A percentile compares a stretch with the other conserved stretches of the same genome.
Evolutionary conservation across 2,888 invertebrate genomes (phyloP).

Genomic region (Baccha elongata): DNA sequence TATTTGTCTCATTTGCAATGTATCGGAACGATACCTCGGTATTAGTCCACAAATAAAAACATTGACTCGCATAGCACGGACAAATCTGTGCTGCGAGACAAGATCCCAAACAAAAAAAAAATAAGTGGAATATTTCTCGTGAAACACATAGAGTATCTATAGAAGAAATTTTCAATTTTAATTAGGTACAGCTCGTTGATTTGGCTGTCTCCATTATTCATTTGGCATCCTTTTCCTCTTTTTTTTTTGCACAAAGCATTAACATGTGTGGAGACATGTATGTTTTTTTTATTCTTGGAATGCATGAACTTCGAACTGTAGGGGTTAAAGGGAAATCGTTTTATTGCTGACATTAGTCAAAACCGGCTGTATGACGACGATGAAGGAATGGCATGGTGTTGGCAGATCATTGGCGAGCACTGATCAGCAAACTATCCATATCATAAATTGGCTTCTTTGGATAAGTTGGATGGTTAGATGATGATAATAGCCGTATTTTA

Average conservation of each 20-base stretch:
- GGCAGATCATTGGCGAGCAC: constrained; percentile 2
- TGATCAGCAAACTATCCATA: constrained; percentile 46
- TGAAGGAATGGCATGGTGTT: no score
- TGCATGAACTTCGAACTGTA: constrained; percentile 61
- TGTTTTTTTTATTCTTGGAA: constrained; percentile 31
- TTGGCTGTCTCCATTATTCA: constrained; percentile 54
- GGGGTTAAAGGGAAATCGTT: constrained; percentile 66
- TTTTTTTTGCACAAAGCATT: constrained; percentile 14
- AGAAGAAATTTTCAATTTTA: constrained; percentile 64
- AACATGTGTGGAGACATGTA: constrained; percentile 14
- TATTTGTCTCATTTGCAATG: constrained; percentile 76
- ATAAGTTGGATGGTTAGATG: constrained; percentile 7
- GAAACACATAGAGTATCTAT: constrained; percentile 31
- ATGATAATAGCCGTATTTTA: no score
- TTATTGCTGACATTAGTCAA: constrained; percentile 64
- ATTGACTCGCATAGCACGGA: constrained; percentile 20
- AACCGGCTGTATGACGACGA: constrained; percentile 20
- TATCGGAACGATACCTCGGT: constrained; percentile 74
- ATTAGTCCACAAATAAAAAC: constrained; percentile 50
- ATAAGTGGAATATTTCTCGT: constrained; percentile 60
- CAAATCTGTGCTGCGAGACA: constrained; percentile 35
- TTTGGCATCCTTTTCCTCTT: constrained; percentile 35
- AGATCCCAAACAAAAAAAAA: constrained; percentile 32
- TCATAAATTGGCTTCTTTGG: constrained; percentile 41
- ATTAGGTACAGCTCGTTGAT: constrained; percentile 62